phyloP scores from a whole-genome alignment of 2,888 invertebrate species.

The Tuberolachnus salignus region DNA sequence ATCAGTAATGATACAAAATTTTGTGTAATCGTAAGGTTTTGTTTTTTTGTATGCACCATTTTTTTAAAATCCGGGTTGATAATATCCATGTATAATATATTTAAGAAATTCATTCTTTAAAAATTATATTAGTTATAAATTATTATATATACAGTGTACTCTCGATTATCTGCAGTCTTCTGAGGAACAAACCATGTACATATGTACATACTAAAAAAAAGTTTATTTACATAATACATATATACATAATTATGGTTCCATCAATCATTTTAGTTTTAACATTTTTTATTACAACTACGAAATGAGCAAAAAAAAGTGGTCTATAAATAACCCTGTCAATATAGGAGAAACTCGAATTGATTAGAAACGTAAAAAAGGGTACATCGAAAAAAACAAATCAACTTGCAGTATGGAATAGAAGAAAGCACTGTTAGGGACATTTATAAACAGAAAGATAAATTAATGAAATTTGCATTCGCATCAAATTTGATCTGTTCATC shows the following conservation, averaged over 20 bases:
- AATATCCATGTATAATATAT: too few species aligned
- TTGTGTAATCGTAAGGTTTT: too few species aligned
- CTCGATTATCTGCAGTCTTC: neutral
- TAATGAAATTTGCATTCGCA: slow-evolving; percentile 7
- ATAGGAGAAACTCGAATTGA: neutral
- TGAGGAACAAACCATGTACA: neutral
- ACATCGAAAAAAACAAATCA: slow-evolving; percentile 14
- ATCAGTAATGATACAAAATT: too few species aligned
- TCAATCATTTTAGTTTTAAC: neutral
- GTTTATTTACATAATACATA: too few species aligned
- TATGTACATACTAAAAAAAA: slow-evolving; percentile 8
- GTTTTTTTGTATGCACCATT: too few species aligned
- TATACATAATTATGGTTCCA: slow-evolving; percentile 13
- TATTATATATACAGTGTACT: neutral
- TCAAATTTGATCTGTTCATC: neutral
- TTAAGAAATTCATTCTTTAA: too few species aligned
- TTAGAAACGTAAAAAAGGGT: neutral
- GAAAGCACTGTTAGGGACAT: slow-evolving; percentile 8
- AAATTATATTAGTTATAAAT: too few species aligned
- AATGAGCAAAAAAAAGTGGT: slow-evolving; percentile 1
- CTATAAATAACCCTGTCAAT: too few species aligned
- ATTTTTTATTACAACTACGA: slow-evolving; percentile 1
- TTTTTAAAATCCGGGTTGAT: too few species aligned
- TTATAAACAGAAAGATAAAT: slow-evolving; percentile 11
- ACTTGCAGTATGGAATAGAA: neutral